Base-by-base conservation (phyloP, 1,140 invertebrate genomes). In the Achatina immaculata region DNA sequence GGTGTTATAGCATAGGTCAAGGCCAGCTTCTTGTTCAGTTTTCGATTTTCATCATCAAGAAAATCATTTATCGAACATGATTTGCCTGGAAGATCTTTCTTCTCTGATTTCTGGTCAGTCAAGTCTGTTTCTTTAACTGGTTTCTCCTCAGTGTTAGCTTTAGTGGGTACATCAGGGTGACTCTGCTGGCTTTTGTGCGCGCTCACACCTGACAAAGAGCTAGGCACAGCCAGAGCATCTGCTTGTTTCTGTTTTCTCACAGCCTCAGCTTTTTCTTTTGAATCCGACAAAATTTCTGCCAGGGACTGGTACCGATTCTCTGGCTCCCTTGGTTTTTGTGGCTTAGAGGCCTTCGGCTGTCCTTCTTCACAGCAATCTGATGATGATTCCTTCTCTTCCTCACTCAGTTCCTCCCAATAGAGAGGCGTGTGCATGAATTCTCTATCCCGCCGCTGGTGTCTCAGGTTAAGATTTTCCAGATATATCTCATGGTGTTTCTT, bases 391-490 rank as follows among this genome's bases (percentile, higher is more conserved):
- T 43, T 43, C 24, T 68, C 66, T 24, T 77, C 75, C 1, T 48
- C 43, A 16, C 42, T 55, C 4, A 34, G 3, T 24, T 79, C 66
- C 3, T n/a, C 43, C 77, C 77, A 79, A 38, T 28, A 48, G 2
- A 79, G 11, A 16, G 77, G 77, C 7, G 77, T 79, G 45, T 79
- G 77, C 28, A 79, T 16, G 45, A 69, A 79, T 31, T 79, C 65
- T 28, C 66, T 43, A 43, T 79, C 77, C 9, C 77, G 51, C 9
- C 77, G 36, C 36, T 69, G 3, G 36, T 69, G 77, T 16, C 77
- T 38, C 6, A 79, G 43, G 45, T 31, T 71, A 7, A 79, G 45
- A 43, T 79, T 79, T 24, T 68, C 77, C 42, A 69, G 31, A 40
- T 79, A 79, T 7, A 31, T 31, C 1, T 7, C 42, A 9, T 79